phyloP scores from a whole-genome alignment of 2,797 vertebrate genomes.

The Falco rusticolus region DNA sequence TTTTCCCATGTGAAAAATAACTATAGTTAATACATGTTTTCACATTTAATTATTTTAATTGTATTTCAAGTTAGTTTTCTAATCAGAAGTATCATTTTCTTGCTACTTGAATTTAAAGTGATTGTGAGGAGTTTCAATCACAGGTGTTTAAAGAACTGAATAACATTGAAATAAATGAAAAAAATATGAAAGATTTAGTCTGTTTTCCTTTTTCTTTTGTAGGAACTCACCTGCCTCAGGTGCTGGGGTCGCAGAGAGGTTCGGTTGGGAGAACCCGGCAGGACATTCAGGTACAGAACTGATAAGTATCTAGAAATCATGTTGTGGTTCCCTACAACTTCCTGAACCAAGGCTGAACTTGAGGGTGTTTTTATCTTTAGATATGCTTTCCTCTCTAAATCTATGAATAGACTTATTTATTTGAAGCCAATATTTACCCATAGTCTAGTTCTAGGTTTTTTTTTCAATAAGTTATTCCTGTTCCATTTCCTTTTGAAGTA shows the following conservation, averaged over 20 bases:
- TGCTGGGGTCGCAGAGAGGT: neutral
- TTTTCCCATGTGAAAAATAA: neutral
- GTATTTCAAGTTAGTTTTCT: constrained; percentile 38
- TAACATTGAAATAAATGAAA: constrained; percentile 4
- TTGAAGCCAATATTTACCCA: neutral
- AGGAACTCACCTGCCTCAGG: neutral
- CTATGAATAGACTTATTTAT: neutral
- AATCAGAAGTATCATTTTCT: constrained; percentile 51
- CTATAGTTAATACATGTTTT: neutral
- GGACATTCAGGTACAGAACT: neutral
- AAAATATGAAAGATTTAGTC: neutral
- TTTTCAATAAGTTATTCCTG: neutral
- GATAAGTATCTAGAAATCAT: neutral
- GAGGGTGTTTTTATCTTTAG: neutral
- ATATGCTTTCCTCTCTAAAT: neutral
- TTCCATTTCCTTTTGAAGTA: neutral
- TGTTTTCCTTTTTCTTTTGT: neutral
- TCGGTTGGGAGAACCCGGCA: neutral
- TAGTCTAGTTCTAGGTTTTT: neutral
- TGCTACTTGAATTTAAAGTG: constrained; percentile 25
- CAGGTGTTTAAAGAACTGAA: neutral
- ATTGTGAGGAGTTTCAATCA: constrained; percentile 26
- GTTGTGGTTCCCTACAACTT: neutral
- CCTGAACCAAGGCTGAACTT: neutral
- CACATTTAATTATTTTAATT: constrained; percentile 48